phyloP scores from a whole-genome alignment of 2,888 invertebrate species.

The Cryptocheilus praepositus region DNA sequence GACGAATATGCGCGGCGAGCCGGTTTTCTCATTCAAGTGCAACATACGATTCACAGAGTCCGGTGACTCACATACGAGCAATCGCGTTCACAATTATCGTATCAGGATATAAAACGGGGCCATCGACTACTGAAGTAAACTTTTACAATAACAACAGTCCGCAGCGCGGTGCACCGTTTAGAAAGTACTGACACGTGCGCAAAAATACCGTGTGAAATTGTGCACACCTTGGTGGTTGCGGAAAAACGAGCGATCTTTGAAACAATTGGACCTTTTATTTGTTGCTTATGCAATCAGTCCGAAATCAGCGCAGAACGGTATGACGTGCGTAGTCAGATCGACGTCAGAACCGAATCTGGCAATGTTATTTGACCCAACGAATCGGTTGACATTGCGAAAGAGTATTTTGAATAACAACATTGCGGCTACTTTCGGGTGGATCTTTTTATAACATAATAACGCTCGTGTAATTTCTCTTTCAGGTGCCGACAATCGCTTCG shows the following conservation, averaged over 20 bases:
- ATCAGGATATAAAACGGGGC: constrained; percentile 7
- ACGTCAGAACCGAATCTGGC: too few species aligned
- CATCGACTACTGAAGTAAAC: constrained; percentile 19
- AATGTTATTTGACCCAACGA: too few species aligned
- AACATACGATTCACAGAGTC: constrained; percentile 37
- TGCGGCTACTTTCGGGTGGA: too few species aligned
- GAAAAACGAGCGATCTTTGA: too few species aligned
- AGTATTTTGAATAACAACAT: too few species aligned
- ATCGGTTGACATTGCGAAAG: too few species aligned
- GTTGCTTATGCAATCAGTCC: too few species aligned
- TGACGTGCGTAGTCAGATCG: constrained; percentile 1
- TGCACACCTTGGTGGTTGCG: too few species aligned
- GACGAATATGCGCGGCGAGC: constrained; percentile 20
- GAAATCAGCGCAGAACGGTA: neutral
- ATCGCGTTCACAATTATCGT: constrained; percentile 29
- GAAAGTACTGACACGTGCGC: neutral
- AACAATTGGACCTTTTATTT: too few species aligned
- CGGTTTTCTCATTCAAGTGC: constrained; percentile 45
- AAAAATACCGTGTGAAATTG: neutral
- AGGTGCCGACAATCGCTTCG: neutral
- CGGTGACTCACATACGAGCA: constrained; percentile 19
- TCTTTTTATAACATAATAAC: neutral
- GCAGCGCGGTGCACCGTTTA: neutral
- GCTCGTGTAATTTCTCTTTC: constrained; percentile 1
- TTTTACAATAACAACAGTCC: constrained; percentile 14